Evolutionary conservation across 1,140 invertebrate species (phyloP).

Genomic region (Scaptomyza graminum): DNA sequence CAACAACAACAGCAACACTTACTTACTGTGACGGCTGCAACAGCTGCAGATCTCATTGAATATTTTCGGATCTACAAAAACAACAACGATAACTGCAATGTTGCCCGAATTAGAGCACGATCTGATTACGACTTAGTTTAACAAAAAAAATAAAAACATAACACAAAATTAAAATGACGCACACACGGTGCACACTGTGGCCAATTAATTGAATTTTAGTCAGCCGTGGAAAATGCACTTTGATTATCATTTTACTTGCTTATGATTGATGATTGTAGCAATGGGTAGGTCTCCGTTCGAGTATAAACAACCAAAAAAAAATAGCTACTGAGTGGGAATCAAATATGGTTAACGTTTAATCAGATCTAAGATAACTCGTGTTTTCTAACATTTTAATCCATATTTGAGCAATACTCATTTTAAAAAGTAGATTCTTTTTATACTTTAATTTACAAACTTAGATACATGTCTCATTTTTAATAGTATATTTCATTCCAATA

Average conservation of each 20-base stretch:
- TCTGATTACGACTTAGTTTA: slow-evolving; percentile 71
- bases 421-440: too few relatives aligned
- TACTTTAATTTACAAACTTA: too few relatives aligned
- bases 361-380: slow-evolving; percentile 6
- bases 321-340: slow-evolving; percentile 22
- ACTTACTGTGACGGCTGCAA: slow-evolving; percentile 25
- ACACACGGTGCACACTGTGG: slow-evolving; percentile 48
- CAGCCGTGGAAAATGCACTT: slow-evolving; percentile 40
- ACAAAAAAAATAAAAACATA: slow-evolving; percentile 17
- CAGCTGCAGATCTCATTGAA: slow-evolving; percentile 34
- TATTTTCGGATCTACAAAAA: slow-evolving; percentile 10
- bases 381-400: not conserved
- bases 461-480: too few relatives aligned
- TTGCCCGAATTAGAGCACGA: slow-evolving; percentile 69
- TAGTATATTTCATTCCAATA: too few relatives aligned
- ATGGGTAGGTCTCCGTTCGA: slow-evolving; percentile 4
- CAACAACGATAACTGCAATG: slow-evolving; percentile 11
- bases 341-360: not conserved
- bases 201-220: slow-evolving; percentile 69
- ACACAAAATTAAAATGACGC: slow-evolving; percentile 48
- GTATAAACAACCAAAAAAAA: not conserved
- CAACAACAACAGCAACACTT: not conserved
- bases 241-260: slow-evolving; percentile 39
- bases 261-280: slow-evolving; percentile 42
- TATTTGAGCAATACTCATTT: not conserved